phyloP scores from a whole-genome alignment of 2,888 invertebrate species.

The Piscicola geometra region DNA sequence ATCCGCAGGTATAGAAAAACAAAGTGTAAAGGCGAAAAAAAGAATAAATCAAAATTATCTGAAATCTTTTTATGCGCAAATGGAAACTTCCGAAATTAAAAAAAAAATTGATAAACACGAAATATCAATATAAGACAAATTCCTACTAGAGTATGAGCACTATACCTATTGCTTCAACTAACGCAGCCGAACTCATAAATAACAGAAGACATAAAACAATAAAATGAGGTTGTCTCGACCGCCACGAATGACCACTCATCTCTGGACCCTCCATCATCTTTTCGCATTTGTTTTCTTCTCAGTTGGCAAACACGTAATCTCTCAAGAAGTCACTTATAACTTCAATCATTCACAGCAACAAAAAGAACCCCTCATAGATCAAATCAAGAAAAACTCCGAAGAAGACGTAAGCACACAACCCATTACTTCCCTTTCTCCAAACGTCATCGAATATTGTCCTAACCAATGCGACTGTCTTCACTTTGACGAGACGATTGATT shows the following conservation, averaged over 20 bases:
- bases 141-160: no score
- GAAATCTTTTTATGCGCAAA: no score
- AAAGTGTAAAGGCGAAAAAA: no score
- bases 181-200: no score
- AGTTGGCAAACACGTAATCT: not conserved
- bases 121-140: no score
- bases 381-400: not conserved
- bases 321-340: not conserved
- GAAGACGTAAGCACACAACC: not conserved
- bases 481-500: slow-evolving; percentile 38
- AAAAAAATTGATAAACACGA: no score
- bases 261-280: not conserved
- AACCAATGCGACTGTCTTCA: slow-evolving; percentile 37
- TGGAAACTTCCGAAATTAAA: no score
- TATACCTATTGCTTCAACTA: no score
- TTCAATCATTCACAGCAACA: not conserved
- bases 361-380: not conserved
- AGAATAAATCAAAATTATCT: no score
- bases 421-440: not conserved
- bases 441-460: slow-evolving; percentile 29
- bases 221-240: not conserved
- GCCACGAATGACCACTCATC: not conserved
- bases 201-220: not conserved
- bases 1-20: no score
- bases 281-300: not conserved